phyloP scores from a whole-genome alignment of 2,113 vertebrate species.

The zebrafish (Danio rerio) region DNA sequence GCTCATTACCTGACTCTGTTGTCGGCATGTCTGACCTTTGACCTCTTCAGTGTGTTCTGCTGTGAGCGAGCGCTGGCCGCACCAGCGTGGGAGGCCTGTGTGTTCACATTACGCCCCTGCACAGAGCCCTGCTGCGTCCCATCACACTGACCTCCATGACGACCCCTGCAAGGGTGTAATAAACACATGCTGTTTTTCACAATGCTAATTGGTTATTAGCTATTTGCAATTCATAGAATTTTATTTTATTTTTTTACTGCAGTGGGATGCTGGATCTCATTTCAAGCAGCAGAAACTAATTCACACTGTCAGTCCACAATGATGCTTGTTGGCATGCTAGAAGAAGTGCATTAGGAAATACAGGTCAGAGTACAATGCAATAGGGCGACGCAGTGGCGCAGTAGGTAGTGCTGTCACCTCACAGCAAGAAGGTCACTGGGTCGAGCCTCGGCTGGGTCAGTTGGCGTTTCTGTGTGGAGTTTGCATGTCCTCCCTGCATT shows the following conservation, averaged over 20 bases:
- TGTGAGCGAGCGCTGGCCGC: conserved; percentile 83
- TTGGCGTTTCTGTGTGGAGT: too few species aligned
- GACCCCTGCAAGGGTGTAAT: conserved; percentile 66
- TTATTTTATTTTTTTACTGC: background rate
- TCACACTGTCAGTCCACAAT: background rate
- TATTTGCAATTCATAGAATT: background rate
- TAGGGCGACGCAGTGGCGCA: too few species aligned
- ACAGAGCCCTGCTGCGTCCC: conserved; percentile 86
- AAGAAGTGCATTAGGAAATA: background rate
- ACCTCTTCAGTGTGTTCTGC: conserved; percentile 85
- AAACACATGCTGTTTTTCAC: background rate
- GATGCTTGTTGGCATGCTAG: background rate
- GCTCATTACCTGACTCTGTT: conserved; percentile 74
- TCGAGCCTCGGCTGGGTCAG: too few species aligned
- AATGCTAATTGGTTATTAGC: background rate
- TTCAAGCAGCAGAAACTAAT: background rate
- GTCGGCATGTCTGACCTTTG: conserved; percentile 82
- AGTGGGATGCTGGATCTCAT: background rate
- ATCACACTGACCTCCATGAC: conserved; percentile 89
- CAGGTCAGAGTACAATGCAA: too few species aligned
- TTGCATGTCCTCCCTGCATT: too few species aligned
- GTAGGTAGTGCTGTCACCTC: too few species aligned
- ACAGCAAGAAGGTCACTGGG: too few species aligned
- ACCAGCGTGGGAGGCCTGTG: conserved; percentile 85
- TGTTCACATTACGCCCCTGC: conserved; percentile 82